Conservation (phyloP, 2,888 invertebrate species). For the Hoplodrina blanda region DNA sequence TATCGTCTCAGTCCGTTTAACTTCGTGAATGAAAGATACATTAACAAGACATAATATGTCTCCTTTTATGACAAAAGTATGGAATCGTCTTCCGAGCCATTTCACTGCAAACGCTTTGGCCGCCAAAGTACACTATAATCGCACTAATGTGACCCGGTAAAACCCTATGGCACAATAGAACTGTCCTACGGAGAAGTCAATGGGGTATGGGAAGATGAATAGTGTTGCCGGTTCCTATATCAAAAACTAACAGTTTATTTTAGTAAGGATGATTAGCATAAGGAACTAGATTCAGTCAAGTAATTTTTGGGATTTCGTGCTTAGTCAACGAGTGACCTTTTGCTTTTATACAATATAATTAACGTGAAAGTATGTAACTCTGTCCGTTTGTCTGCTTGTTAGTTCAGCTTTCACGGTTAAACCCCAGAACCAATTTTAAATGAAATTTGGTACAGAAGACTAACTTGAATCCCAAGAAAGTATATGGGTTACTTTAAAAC, state of each 20-base stretch:
- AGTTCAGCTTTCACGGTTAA: no score
- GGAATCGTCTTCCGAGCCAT: slow-evolving; percentile 34
- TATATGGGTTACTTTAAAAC: no score
- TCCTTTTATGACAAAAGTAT: slow-evolving; percentile 27
- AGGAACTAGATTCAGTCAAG: not conserved
- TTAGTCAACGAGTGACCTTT: no score
- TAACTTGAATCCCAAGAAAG: no score
- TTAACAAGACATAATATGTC: slow-evolving; percentile 33
- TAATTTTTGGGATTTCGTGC: no score
- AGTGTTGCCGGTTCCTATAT: not conserved
- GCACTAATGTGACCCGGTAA: slow-evolving; percentile 39
- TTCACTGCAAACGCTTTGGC: slow-evolving; percentile 31
- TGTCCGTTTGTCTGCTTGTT: no score
- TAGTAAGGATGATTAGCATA: not conserved
- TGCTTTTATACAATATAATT: no score
- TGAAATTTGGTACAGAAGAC: no score
- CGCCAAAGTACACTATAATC: slow-evolving; percentile 36
- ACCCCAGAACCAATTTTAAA: no score
- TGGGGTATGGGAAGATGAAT: slow-evolving; percentile 28
- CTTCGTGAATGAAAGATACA: slow-evolving; percentile 24
- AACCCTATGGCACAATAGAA: slow-evolving; percentile 25
- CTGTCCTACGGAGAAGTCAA: slow-evolving; percentile 40
- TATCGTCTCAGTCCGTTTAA: slow-evolving; percentile 9
- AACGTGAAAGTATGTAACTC: no score
- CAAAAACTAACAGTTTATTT: not conserved